Evolutionary conservation across 2,113 vertebrate genomes (phyloP).

Genomic region (Chamaea fasciata): DNA sequence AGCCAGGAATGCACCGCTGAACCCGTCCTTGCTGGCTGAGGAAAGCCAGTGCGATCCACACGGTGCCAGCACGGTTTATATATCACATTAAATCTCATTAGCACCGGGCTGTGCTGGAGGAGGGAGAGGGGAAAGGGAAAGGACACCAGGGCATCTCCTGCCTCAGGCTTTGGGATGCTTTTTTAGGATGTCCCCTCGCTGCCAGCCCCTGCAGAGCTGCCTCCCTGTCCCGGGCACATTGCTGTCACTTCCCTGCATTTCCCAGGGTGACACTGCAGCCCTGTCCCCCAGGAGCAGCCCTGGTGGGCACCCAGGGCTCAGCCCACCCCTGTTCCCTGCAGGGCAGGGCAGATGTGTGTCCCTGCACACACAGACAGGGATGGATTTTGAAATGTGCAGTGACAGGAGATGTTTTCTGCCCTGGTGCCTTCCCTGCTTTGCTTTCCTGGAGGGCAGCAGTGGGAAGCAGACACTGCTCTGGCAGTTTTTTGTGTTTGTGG

Average conservation of each 20-base stretch:
- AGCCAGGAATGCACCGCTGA: background rate
- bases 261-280: background rate
- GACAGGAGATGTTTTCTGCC: background rate
- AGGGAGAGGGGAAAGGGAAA: background rate
- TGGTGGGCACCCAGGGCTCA: accelerated
- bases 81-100: background rate
- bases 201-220: background rate
- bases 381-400: background rate
- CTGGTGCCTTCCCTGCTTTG: background rate
- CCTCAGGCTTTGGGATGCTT: background rate
- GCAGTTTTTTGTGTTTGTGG: background rate
- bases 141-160: background rate
- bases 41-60: background rate
- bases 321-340: background rate
- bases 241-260: background rate
- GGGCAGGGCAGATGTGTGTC: accelerated
- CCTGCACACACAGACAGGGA: background rate
- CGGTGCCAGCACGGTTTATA: background rate
- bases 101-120: background rate
- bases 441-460: background rate
- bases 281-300: background rate
- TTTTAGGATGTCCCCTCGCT: background rate
- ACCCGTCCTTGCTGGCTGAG: background rate
- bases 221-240: background rate
- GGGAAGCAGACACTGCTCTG: background rate